phyloP scores from a whole-genome alignment of 2,888 invertebrate species.

The Athrips mouffetella region DNA sequence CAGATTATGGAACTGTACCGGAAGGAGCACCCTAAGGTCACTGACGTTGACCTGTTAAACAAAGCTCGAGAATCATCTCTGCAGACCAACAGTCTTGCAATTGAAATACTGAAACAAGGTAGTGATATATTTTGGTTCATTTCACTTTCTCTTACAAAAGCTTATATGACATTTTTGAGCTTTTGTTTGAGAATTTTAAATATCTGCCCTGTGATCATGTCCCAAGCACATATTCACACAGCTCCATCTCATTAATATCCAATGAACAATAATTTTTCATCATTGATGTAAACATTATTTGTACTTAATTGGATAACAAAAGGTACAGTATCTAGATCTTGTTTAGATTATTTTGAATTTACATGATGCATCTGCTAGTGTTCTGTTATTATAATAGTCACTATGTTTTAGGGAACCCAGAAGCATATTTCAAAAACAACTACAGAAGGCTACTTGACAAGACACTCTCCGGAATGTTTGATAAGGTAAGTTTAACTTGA shows the following conservation, averaged over 20 bases:
- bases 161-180: slow-evolving; percentile 1
- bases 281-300: too few relatives aligned
- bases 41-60: slow-evolving; percentile 47
- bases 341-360: too few relatives aligned
- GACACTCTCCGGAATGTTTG: slow-evolving; percentile 34
- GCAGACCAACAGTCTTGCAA: slow-evolving; percentile 15
- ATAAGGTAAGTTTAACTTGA: slow-evolving; percentile 32
- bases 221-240: background rate
- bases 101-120: slow-evolving; percentile 36
- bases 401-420: slow-evolving; percentile 30
- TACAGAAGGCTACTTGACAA: slow-evolving; percentile 28
- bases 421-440: slow-evolving; percentile 35
- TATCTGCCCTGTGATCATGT: background rate
- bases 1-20: slow-evolving; percentile 46
- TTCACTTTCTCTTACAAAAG: slow-evolving; percentile 6
- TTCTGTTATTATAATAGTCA: background rate
- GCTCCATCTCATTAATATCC: background rate
- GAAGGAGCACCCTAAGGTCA: slow-evolving; percentile 36
- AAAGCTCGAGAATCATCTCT: slow-evolving; percentile 30
- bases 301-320: too few relatives aligned
- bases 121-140: slow-evolving; percentile 28
- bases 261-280: too few relatives aligned
- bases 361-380: background rate
- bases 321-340: too few relatives aligned
- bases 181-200: slow-evolving; percentile 13